Conservation (phyloP, 1,140 invertebrate genomes). For the Drosophila quadrilineata region DNA sequence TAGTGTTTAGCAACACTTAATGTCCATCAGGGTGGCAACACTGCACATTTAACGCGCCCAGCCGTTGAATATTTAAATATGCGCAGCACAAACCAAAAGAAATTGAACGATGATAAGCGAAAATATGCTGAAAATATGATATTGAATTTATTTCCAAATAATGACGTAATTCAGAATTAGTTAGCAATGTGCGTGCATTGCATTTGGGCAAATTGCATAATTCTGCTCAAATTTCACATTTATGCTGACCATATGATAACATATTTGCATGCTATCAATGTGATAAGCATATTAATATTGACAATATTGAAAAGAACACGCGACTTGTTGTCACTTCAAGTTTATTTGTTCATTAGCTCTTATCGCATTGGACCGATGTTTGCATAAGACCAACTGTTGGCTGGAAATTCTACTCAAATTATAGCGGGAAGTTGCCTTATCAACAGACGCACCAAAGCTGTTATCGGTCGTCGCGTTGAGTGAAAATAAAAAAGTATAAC, state of each 20-base stretch:
- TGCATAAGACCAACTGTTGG: conserved; percentile 5
- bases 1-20: not conserved
- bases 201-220: too few relatives aligned
- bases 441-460: conserved; percentile 21
- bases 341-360: not conserved
- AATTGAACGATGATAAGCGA: conserved; percentile 8
- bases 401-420: conserved; percentile 4
- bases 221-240: too few relatives aligned
- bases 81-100: conserved; percentile 3
- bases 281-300: conserved; percentile 28
- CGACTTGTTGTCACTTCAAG: not conserved
- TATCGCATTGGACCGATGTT: conserved; percentile 22
- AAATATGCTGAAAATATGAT: too few relatives aligned
- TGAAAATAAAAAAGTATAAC: conserved; percentile 52
- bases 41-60: conserved; percentile 24
- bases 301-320: too few relatives aligned
- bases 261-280: not conserved
- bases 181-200: conserved; percentile 39
- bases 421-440: conserved; percentile 5
- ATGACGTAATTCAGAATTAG: not conserved
- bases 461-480: conserved; percentile 34
- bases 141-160: too few relatives aligned
- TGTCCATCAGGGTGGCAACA: conserved; percentile 1
- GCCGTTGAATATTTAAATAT: too few relatives aligned
- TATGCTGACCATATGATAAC: conserved; percentile 14